Base-by-base conservation (phyloP, 1,140 invertebrate species). In the Piezodorus guildinii region DNA sequence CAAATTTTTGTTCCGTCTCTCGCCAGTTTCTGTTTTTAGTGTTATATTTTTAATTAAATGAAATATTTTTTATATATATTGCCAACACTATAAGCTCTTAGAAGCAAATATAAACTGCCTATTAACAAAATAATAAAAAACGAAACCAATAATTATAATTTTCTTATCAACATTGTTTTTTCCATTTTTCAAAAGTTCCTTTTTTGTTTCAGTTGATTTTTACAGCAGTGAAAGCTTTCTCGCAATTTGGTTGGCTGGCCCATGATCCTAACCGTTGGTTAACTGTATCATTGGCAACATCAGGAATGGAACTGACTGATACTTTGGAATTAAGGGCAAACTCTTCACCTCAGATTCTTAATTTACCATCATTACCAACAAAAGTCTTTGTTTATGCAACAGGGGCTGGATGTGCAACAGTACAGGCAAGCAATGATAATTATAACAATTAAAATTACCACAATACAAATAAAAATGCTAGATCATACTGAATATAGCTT, bases 361-460 rank as follows among this genome's bases (percentile, higher is more conserved):
- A 81, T 66, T 70, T 83, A 14, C 82, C 82, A 1, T 81, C 80
- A 8, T 69, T 83, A 34, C 81, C 81, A 0, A 83, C 81, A 9
- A 83, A 83, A 74, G 81, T 84, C 0, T 83, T 84, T 67, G 79
- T 83, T 12, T 84, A 84, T 65, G 81, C 82, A 16, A 84, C 82
- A 14, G 82, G 82, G 27, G 82, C 81, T 27, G 82, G 82, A 0
- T 84, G 82, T 71, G 81, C 81, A 44, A 84, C 81, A 49, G 79
- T 83, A 4, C 80, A 82, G 75, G 81, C 81, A 71, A 66, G 46
- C 62, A n/a, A n/a, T n/a, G n/a, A n/a, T n/a, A n/a, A n/a, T n/a
- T n/a, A n/a, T 19, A 44, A 65, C 63, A 54, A 23, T 66, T 12
- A n/a, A n/a, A n/a, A n/a, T n/a, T n/a, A n/a, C n/a, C n/a, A n/a